Percentiles rank a stretch among this genome's conserved stretches.
These are phyloP conservation scores for Smutsia temminckii DNA, from an alignment of 2,797 vertebrate species.

Conservation along the genomic window DNA sequence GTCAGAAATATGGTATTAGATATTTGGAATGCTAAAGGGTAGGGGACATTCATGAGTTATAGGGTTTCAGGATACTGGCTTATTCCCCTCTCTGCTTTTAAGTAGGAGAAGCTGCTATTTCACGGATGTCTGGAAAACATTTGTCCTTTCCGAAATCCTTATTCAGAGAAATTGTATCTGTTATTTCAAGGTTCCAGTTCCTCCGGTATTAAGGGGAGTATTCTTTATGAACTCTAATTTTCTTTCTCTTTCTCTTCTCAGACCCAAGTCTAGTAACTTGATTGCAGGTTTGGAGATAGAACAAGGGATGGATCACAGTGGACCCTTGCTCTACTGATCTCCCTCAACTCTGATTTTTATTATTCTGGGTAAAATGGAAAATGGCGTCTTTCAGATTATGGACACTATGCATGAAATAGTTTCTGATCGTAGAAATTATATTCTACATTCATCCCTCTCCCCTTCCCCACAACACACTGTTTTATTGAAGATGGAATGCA, in stretches of 20 bases:
- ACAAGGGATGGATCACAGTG: neutral
- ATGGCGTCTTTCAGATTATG: neutral
- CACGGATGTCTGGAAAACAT: slow-evolving; percentile 40
- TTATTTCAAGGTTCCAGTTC: slow-evolving; percentile 8
- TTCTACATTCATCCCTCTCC: neutral
- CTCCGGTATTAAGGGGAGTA: neutral
- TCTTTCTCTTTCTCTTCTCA: neutral
- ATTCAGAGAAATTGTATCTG: neutral
- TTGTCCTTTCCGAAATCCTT: slow-evolving; percentile 36
- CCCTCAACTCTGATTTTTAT: neutral
- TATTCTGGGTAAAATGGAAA: neutral
- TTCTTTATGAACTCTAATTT: neutral
- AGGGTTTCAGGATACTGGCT: neutral
- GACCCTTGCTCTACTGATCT: neutral
- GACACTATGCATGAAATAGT: neutral
- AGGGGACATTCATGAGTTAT: neutral
- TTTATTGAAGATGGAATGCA: neutral
- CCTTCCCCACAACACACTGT: neutral
- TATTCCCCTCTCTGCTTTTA: slow-evolving; percentile 1
- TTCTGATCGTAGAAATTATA: neutral
- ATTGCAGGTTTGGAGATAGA: neutral
- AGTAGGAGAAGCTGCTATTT: slow-evolving; percentile 43
- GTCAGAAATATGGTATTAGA: slow-evolving; percentile 40
- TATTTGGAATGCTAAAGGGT: neutral
- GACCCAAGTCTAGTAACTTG: neutral